Percentiles rank a stretch among this genome's conserved stretches.
Conservation (phyloP, 2,113 vertebrate genomes). For the Dinomys branickii region DNA sequence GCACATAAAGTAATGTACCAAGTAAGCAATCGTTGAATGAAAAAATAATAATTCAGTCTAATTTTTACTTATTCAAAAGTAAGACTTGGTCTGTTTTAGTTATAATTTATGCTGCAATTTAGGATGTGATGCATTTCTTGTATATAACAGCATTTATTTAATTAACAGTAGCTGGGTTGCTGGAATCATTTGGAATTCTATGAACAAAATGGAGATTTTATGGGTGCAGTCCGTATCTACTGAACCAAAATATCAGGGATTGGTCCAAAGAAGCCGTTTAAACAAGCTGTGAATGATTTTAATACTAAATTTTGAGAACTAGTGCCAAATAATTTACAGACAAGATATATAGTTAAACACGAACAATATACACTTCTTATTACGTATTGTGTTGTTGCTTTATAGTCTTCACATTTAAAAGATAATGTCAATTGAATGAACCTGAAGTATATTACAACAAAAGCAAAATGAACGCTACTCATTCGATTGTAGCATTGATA, state of each 20-base stretch:
- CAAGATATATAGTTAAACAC: background rate
- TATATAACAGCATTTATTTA: background rate
- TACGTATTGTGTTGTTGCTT: background rate
- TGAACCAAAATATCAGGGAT: background rate
- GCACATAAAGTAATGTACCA: background rate
- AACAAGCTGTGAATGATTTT: background rate
- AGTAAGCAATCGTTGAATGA: background rate
- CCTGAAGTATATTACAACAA: background rate
- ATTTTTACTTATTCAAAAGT: background rate
- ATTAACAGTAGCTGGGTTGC: background rate
- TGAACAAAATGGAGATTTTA: background rate
- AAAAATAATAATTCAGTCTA: background rate
- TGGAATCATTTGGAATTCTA: background rate
- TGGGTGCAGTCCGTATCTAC: rapidly evolving
- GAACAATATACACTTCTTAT: background rate
- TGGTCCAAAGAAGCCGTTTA: background rate
- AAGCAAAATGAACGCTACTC: background rate
- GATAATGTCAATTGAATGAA: background rate
- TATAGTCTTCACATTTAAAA: background rate
- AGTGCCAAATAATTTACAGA: background rate
- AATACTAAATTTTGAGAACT: conserved; percentile 15
- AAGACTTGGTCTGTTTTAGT: background rate
- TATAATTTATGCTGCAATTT: background rate
- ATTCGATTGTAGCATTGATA: background rate
- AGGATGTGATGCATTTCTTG: background rate